Percentiles rank a stretch among this genome's conserved stretches.
These are phyloP conservation scores for Okamejei kenojei DNA, from an alignment of 2,797 vertebrate species.

Conservation along the genomic window DNA sequence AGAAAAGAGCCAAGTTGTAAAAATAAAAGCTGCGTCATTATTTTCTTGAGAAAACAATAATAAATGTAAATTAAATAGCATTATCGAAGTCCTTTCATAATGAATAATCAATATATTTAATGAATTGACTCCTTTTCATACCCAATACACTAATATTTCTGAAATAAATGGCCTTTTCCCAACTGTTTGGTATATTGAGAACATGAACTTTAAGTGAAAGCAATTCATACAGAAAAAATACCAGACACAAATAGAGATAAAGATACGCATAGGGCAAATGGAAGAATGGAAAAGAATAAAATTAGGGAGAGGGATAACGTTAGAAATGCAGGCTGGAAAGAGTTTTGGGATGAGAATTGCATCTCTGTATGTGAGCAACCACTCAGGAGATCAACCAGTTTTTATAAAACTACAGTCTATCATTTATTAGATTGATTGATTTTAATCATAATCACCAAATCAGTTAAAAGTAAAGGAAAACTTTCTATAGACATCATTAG, in stretches of 20 bases:
- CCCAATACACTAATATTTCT: not conserved
- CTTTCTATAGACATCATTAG: slow-evolving; percentile 99
- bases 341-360: not conserved
- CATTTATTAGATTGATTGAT: slow-evolving; percentile 15
- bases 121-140: not conserved
- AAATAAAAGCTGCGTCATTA: not conserved
- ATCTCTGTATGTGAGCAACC: not conserved
- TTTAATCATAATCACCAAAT: slow-evolving; percentile 48
- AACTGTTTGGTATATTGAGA: not conserved
- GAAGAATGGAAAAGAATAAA: not conserved
- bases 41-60: not conserved
- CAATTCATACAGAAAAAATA: not conserved
- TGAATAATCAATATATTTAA: not conserved
- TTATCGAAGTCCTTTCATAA: not conserved
- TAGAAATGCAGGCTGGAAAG: not conserved
- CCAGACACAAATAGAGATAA: not conserved
- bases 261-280: not conserved
- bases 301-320: not conserved
- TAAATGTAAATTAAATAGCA: not conserved
- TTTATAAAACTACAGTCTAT: not conserved
- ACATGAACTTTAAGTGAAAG: not conserved
- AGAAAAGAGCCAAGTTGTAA: not conserved
- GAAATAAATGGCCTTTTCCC: not conserved
- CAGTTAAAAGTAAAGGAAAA: slow-evolving; percentile 95
- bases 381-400: slow-evolving; percentile 1